These are phyloP conservation scores for Xylota segnis DNA, from an alignment of 2,888 invertebrate species.

Conservation along the genomic window DNA sequence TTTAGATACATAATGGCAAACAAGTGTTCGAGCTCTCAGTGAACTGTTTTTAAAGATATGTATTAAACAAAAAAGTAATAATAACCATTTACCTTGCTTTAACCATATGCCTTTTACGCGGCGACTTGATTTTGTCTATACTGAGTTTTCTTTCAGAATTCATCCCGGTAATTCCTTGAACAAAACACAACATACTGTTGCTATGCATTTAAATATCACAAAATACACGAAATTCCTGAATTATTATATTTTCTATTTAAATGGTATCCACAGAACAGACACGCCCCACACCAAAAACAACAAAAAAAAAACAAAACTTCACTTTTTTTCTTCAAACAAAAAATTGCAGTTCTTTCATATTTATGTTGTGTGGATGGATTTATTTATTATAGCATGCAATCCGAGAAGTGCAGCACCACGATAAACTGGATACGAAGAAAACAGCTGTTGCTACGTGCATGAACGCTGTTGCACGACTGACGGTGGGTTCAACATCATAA, in stretches of 20 bases:
- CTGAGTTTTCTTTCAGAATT: conserved; percentile 73
- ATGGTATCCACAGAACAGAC: background rate
- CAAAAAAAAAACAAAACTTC: conserved; percentile 44
- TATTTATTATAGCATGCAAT: conserved; percentile 38
- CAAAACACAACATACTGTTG: conserved; percentile 78
- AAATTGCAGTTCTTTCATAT: conserved; percentile 59
- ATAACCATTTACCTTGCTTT: conserved; percentile 70
- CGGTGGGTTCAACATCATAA: conserved; percentile 50
- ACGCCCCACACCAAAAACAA: conserved; percentile 5
- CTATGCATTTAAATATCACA: conserved; percentile 70
- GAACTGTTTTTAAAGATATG: background rate
- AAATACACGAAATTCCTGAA: background rate
- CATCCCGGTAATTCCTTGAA: conserved; percentile 77
- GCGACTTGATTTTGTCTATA: conserved; percentile 52
- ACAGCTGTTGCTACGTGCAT: conserved; percentile 62
- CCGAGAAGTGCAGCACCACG: conserved; percentile 10
- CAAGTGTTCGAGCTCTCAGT: background rate
- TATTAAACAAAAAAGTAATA: background rate
- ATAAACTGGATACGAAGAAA: conserved; percentile 14
- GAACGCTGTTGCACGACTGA: conserved; percentile 70
- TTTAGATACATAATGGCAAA: background rate
- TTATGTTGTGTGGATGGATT: conserved; percentile 31
- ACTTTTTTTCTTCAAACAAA: conserved; percentile 29
- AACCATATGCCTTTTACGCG: conserved; percentile 65
- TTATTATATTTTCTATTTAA: conserved; percentile 3